phyloP scores from a whole-genome alignment of 2,888 invertebrate genomes.

The Oxytorus armatus region DNA sequence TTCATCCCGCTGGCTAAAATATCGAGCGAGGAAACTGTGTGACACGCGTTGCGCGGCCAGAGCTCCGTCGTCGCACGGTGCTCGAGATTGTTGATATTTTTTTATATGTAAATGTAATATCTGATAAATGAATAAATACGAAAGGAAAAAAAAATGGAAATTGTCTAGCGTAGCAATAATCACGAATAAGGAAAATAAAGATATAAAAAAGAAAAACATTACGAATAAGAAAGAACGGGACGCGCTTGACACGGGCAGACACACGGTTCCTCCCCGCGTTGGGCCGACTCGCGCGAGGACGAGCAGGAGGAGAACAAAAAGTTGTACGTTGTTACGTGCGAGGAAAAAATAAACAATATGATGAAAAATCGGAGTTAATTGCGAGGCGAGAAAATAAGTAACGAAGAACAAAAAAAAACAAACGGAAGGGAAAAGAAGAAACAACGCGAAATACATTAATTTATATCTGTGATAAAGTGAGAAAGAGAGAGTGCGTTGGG shows the following conservation, averaged over 20 bases:
- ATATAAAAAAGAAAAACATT: slow-evolving; percentile 6
- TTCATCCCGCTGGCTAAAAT: slow-evolving; percentile 49
- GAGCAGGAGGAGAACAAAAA: too few species aligned
- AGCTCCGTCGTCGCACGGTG: slow-evolving; percentile 72
- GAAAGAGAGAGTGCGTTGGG: slow-evolving; percentile 53
- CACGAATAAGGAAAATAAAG: too few species aligned
- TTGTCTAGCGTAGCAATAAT: slow-evolving; percentile 24
- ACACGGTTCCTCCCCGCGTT: too few species aligned
- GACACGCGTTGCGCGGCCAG: too few species aligned
- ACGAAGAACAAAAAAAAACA: slow-evolving; percentile 37
- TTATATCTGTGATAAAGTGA: slow-evolving; percentile 83
- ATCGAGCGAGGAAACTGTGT: slow-evolving; percentile 24
- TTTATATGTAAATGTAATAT: slow-evolving; percentile 75
- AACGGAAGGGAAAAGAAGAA: slow-evolving; percentile 45
- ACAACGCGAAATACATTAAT: slow-evolving; percentile 83
- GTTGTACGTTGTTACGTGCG: too few species aligned
- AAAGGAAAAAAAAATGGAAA: slow-evolving; percentile 7
- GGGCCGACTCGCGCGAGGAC: too few species aligned
- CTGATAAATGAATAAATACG: slow-evolving; percentile 43
- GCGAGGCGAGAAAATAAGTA: too few species aligned
- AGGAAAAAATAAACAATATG: slow-evolving; percentile 11
- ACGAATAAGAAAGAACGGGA: too few species aligned
- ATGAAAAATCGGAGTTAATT: neutral
- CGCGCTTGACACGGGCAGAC: too few species aligned
- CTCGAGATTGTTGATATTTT: slow-evolving; percentile 81